Evolutionary conservation across 1,140 invertebrate species (phyloP), one percentile per base, ranked within the genome.

Genomic region (Mycetomoellerius zeteki): DNA sequence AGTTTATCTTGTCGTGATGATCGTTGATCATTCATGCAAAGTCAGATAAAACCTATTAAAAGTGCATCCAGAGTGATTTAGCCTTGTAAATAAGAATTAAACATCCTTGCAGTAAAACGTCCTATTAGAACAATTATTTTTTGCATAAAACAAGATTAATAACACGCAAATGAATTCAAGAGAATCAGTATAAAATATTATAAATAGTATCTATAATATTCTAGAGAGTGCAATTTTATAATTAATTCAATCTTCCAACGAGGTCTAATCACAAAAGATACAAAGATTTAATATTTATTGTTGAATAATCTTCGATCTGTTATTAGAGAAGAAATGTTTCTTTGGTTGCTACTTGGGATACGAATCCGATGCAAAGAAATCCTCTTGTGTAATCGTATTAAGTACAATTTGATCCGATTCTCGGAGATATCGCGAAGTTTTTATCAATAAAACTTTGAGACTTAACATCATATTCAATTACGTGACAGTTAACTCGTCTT

Each of bases 301-400:
- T 81, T 37, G 50, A 81, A 47, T 19, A 16, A 33, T 72, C 5
- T 72, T 81, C 14, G 19, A 81, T 72, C 71, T 81, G 6, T 24
- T 52, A 67, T 12, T 30, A 3, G 4, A 67, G 27, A 33, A 47
- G 27, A 21, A 67, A 67, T 52, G 27, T 24, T 67, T 67, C n/a
- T 16, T 52, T 6, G 47, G 21, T 50, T 30, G n/a, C 60, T 33
- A 30, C n/a, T 67, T 37, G 27, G n/a, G 19, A 24, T 43, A 76
- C 43, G 43, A 80, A 80, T 47, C 21, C 8, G 10, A 65, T n/a
- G 43, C 43, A 67, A 67, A 54, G 27, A 67, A 80, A 64, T 52
- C 27, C n/a, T 52, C n/a, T 80, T 64, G 76, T 64, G 60, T 50
- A 78, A 78, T 78, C 76, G n/a, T 7, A 67, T 67, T 47, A 33